phyloP scores from a whole-genome alignment of 2,888 invertebrate species.

The Harmothoe impar region DNA sequence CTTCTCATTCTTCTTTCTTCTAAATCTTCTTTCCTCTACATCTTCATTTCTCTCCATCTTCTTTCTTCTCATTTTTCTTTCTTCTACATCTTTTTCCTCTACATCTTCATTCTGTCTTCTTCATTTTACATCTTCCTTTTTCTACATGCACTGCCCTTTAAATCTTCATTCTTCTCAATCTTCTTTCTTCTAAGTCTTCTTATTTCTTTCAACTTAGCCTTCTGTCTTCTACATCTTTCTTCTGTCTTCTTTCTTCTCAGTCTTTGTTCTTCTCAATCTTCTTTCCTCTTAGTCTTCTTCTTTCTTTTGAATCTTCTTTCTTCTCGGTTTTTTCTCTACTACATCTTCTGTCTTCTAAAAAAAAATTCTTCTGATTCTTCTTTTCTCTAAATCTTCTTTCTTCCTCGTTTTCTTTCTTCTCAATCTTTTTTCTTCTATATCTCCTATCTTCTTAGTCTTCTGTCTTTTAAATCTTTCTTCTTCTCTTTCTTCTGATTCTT shows the following conservation, averaged over 20 bases:
- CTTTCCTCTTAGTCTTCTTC: too few species aligned
- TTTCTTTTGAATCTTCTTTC: neutral
- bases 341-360: constrained; percentile 16
- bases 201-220: too few species aligned
- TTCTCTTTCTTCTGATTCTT: constrained; percentile 20
- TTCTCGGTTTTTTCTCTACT: constrained; percentile 36
- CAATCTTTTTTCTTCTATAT: neutral
- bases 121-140: neutral
- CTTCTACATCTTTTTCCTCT: neutral
- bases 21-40: constrained; percentile 6
- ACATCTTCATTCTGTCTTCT: neutral
- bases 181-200: too few species aligned
- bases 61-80: neutral
- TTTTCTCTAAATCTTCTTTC: neutral
- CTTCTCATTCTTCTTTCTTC: too few species aligned
- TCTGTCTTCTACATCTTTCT: too few species aligned
- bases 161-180: too few species aligned
- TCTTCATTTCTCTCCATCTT: neutral
- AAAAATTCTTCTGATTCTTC: neutral
- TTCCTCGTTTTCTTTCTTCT: too few species aligned
- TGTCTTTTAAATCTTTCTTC: neutral
- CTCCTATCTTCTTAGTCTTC: neutral
- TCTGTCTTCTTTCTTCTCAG: too few species aligned
- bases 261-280: too few species aligned
- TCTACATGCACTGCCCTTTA: too few species aligned